phyloP scores from a whole-genome alignment of 2,797 vertebrate species.

The Denticeps clupeoides region DNA sequence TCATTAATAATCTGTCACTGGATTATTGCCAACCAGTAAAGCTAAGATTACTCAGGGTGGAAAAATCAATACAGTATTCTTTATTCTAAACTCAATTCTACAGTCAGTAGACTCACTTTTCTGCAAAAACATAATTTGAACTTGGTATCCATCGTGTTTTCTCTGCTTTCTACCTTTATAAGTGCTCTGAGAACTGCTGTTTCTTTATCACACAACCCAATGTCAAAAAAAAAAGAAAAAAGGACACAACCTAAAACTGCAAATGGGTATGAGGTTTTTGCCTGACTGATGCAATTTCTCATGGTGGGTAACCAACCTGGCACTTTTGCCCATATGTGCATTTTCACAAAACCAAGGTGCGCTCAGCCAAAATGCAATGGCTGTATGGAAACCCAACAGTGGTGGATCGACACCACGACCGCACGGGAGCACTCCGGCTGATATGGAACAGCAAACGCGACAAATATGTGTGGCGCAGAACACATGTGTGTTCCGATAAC shows the following conservation, averaged over 20 bases:
- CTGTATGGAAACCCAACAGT: constrained; percentile 24
- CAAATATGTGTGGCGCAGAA: constrained; percentile 13
- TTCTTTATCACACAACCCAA: too few species aligned
- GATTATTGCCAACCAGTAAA: constrained; percentile 3
- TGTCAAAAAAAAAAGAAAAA: constrained; percentile 17
- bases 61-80: too few species aligned
- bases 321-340: constrained; percentile 46
- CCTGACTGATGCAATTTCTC: constrained; percentile 46
- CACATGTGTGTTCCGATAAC: constrained; percentile 40
- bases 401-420: constrained; percentile 17
- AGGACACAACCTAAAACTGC: constrained; percentile 17
- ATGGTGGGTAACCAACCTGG: constrained; percentile 32
- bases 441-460: constrained; percentile 22
- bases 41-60: too few species aligned
- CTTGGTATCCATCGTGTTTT: too few species aligned
- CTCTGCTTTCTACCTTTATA: too few species aligned
- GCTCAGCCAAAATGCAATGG: constrained; percentile 14
- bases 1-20: constrained; percentile 14
- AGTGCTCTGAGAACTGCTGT: too few species aligned
- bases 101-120: too few species aligned
- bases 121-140: too few species aligned
- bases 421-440: constrained; percentile 17
- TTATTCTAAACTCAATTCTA: too few species aligned
- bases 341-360: constrained; percentile 13
- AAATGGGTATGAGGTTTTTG: constrained; percentile 34